Conservation (phyloP, 1,140 invertebrate species). For the Drosophila sturtevanti region DNA sequence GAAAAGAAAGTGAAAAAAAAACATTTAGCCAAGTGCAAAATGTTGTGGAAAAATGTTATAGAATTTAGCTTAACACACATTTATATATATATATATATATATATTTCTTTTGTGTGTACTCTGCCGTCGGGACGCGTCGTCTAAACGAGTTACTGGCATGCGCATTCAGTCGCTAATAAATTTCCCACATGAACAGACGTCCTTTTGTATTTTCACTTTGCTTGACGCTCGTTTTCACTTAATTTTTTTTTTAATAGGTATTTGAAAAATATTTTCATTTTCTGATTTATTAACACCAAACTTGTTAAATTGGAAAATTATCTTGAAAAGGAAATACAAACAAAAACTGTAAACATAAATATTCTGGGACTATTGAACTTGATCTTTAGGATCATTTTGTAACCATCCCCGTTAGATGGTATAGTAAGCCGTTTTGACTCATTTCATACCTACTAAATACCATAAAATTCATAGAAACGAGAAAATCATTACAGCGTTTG, state of each 20-base stretch:
- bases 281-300: neutral
- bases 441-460: too few species aligned
- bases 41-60: neutral
- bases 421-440: too few species aligned
- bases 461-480: too few species aligned
- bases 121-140: neutral
- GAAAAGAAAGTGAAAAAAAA: neutral
- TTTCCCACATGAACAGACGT: conserved; percentile 2
- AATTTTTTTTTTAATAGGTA: neutral
- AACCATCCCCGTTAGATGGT: too few species aligned
- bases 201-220: neutral
- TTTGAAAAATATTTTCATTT: neutral
- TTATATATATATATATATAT: neutral
- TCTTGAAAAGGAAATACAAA: too few species aligned
- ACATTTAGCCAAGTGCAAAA: neutral
- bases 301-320: too few species aligned
- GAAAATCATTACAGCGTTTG: too few species aligned
- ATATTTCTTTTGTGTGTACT: conserved; percentile 3
- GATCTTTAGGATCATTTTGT: too few species aligned
- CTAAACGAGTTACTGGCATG: conserved; percentile 2
- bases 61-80: neutral
- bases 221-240: neutral
- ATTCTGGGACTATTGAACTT: too few species aligned
- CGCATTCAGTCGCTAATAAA: conserved; percentile 9
- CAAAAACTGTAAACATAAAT: too few species aligned